These are phyloP conservation scores for Coregonus ussuriensis DNA, from an alignment of 2,797 vertebrate species.

Conservation along the genomic window DNA sequence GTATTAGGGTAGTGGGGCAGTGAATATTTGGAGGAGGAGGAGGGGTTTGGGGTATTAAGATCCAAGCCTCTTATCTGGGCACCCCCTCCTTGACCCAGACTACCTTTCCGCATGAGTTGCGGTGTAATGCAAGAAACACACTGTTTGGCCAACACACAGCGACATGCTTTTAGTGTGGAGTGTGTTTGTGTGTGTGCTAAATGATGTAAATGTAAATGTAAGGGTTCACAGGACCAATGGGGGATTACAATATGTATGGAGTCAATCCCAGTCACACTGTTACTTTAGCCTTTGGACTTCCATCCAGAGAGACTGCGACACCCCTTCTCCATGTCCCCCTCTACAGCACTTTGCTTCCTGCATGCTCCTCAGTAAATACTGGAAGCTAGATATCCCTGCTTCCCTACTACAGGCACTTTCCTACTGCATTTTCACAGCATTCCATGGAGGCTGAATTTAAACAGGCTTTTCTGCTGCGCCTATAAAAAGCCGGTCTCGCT, in stretches of 20 bases:
- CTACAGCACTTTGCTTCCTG: conserved; percentile 17
- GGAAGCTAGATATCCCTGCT: background rate
- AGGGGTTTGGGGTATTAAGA: conserved; percentile 19
- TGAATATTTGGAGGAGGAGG: conserved; percentile 7
- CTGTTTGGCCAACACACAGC: conserved; percentile 39
- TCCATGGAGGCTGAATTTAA: conserved; percentile 22
- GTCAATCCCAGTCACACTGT: conserved; percentile 41
- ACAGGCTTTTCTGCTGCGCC: conserved; percentile 41
- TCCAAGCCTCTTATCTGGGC: conserved; percentile 57
- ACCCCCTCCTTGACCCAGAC: conserved; percentile 53
- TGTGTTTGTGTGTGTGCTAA: conserved; percentile 21
- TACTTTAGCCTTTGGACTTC: conserved; percentile 27
- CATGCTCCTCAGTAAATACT: conserved; percentile 25
- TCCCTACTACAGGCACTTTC: conserved; percentile 32
- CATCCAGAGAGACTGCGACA: background rate
- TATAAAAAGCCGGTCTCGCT: conserved; percentile 24
- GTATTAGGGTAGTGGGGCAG: conserved; percentile 13
- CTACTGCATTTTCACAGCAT: conserved; percentile 34
- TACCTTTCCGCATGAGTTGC: conserved; percentile 55
- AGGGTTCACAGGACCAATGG: background rate
- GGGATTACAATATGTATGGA: conserved; percentile 38
- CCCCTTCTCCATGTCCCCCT: background rate
- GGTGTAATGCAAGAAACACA: conserved; percentile 36
- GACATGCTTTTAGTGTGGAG: conserved; percentile 44
- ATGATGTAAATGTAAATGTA: background rate